A percentile compares a stretch with the other conserved stretches of the same genome.
phyloP scores from a whole-genome alignment of 1,140 invertebrate species.

The Aphis gossypii region DNA sequence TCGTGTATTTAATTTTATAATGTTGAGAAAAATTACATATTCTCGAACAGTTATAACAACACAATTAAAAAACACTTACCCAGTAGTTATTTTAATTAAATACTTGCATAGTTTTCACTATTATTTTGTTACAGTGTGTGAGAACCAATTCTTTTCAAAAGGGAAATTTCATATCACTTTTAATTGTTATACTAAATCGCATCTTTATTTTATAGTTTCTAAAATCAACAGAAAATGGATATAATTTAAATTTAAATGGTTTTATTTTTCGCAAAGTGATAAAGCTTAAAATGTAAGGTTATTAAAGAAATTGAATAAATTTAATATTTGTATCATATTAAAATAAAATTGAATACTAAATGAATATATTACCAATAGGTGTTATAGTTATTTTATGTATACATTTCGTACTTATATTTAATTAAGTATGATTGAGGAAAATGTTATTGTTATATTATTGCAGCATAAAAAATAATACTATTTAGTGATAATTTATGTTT shows the following conservation, averaged over 20 bases:
- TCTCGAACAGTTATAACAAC: not conserved
- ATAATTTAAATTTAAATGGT: not conserved
- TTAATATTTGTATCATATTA: not conserved
- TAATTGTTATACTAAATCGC: not conserved
- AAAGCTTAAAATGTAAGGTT: not conserved
- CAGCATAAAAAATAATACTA: not conserved
- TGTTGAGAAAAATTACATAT: not conserved
- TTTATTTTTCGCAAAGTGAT: not conserved
- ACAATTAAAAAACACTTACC: constrained; percentile 23
- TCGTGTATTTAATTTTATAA: not conserved
- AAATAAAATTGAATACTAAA: not conserved
- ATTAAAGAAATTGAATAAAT: not conserved
- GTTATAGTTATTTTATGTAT: not conserved
- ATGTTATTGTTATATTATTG: not conserved
- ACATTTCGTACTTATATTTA: not conserved
- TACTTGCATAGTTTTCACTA: constrained; percentile 19
- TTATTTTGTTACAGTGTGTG: not conserved
- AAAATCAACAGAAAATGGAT: constrained; percentile 6
- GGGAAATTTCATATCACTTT: constrained; percentile 22
- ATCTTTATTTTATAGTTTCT: not conserved
- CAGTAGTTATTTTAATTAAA: constrained; percentile 4
- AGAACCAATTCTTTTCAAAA: constrained; percentile 28
- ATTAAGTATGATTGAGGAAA: not conserved
- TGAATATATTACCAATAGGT: not conserved
- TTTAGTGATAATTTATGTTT: not conserved